Evolutionary conservation across 1,140 invertebrate genomes (phyloP).

Genomic region (Papilio polyxenes): DNA sequence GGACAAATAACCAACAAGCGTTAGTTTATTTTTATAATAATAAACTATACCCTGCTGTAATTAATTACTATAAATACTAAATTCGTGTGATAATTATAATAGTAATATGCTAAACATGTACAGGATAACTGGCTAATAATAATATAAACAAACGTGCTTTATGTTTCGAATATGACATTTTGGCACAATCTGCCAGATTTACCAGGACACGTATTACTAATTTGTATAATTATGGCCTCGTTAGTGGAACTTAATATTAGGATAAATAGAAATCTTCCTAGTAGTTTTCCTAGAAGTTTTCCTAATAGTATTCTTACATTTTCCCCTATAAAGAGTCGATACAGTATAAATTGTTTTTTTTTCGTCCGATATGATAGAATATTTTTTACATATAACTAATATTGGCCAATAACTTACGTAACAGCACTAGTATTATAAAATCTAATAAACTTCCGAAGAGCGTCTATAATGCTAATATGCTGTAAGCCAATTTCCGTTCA

Average conservation of each 20-base stretch:
- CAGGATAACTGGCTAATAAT: not conserved
- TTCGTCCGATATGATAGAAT: too few species aligned
- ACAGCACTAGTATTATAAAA: not conserved
- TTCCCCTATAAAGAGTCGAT: too few species aligned
- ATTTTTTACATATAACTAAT: too few species aligned
- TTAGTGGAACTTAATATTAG: not conserved
- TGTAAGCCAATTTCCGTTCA: constrained; percentile 15
- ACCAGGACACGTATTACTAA: not conserved
- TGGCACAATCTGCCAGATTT: not conserved
- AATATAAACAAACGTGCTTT: not conserved
- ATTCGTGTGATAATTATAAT: not conserved
- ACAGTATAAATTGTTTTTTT: too few species aligned
- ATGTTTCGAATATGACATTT: constrained; percentile 7
- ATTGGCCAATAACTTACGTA: constrained; percentile 1
- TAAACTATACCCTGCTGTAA: too few species aligned
- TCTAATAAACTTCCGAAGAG: constrained; percentile 8
- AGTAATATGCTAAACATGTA: constrained; percentile 4
- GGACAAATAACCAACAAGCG: too few species aligned
- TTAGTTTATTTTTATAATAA: too few species aligned
- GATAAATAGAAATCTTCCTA: too few species aligned
- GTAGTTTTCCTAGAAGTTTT: not conserved
- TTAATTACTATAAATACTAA: too few species aligned
- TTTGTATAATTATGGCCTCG: not conserved
- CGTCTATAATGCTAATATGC: constrained; percentile 7
- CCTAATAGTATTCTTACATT: not conserved